A percentile compares a stretch with the other conserved stretches of the same genome.
Evolutionary conservation across 2,797 vertebrate genomes (phyloP).

Genomic region (Crenuchus spilurus): DNA sequence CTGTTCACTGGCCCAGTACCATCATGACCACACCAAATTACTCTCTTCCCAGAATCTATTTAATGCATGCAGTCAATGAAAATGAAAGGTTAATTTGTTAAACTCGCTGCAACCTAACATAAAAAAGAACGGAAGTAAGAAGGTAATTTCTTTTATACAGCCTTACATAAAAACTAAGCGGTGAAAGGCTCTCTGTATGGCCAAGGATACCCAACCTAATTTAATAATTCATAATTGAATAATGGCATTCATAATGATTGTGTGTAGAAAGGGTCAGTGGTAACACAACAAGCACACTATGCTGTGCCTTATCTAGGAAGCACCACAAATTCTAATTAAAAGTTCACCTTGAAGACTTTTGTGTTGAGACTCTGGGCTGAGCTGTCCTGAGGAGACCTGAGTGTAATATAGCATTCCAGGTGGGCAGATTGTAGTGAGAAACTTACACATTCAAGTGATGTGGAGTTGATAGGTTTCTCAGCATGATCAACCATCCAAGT

Average conservation of each 20-base stretch:
- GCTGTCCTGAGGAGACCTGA: not conserved
- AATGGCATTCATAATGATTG: too few relatives aligned
- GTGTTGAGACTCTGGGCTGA: not conserved
- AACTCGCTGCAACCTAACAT: not conserved
- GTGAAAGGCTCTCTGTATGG: not conserved
- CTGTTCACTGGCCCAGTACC: not conserved
- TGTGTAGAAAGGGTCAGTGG: conserved; percentile 6
- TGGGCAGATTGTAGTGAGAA: not conserved
- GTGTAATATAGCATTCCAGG: not conserved
- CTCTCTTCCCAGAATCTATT: not conserved
- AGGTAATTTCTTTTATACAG: not conserved
- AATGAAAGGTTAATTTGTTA: not conserved
- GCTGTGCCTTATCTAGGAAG: conserved; percentile 3
- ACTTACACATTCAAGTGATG: conserved; percentile 1
- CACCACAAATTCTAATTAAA: conserved; percentile 14
- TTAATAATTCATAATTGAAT: conserved; percentile 28
- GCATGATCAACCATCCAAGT: conserved; percentile 1
- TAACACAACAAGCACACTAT: conserved; percentile 26
- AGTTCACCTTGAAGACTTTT: conserved; percentile 28
- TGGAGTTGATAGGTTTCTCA: conserved; percentile 15
- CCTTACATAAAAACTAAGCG: not conserved
- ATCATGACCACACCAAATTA: not conserved
- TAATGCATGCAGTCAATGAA: not conserved
- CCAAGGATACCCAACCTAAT: conserved; percentile 12
- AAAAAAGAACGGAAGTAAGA: not conserved